Evolutionary conservation across 2,888 invertebrate species (phyloP).

Genomic region (Brachylomia viminalis): DNA sequence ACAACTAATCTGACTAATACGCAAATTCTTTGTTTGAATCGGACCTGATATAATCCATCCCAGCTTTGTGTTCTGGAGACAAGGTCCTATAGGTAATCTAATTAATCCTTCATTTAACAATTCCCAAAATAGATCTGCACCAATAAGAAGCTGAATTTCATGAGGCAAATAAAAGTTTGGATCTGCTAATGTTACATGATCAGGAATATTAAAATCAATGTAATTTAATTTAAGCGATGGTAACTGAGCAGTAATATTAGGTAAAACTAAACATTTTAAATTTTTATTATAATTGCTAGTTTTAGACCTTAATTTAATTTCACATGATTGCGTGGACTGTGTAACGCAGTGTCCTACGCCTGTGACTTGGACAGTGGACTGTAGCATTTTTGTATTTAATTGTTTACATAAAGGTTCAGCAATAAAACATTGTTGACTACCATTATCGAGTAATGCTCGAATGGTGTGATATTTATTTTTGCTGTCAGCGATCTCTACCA

Average conservation of each 20-base stretch:
- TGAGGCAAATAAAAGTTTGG: slow-evolving; percentile 22
- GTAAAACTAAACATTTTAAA: slow-evolving; percentile 56
- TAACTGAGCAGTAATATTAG: slow-evolving; percentile 18
- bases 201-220: slow-evolving; percentile 18
- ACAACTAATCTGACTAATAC: slow-evolving; percentile 10
- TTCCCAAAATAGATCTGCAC: slow-evolving; percentile 36
- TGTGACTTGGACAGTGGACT: slow-evolving; percentile 59
- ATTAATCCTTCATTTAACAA: slow-evolving; percentile 29
- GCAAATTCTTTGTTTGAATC: slow-evolving; percentile 8
- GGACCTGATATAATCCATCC: slow-evolving; percentile 34
- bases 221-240: background rate
- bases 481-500: slow-evolving; percentile 27
- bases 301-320: slow-evolving; percentile 47
- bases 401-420: slow-evolving; percentile 49
- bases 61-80: slow-evolving; percentile 19
- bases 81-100: slow-evolving; percentile 27
- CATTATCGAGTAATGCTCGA: slow-evolving; percentile 19
- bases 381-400: slow-evolving; percentile 54
- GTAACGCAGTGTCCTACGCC: slow-evolving; percentile 56
- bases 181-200: slow-evolving; percentile 34
- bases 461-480: slow-evolving; percentile 18
- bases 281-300: slow-evolving; percentile 24
- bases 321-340: slow-evolving; percentile 50
- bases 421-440: slow-evolving; percentile 16
- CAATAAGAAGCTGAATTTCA: slow-evolving; percentile 31